These are phyloP conservation scores for Stegodyphus mimosarum DNA, from an alignment of 1,140 invertebrate genomes.

Conservation along the genomic window DNA sequence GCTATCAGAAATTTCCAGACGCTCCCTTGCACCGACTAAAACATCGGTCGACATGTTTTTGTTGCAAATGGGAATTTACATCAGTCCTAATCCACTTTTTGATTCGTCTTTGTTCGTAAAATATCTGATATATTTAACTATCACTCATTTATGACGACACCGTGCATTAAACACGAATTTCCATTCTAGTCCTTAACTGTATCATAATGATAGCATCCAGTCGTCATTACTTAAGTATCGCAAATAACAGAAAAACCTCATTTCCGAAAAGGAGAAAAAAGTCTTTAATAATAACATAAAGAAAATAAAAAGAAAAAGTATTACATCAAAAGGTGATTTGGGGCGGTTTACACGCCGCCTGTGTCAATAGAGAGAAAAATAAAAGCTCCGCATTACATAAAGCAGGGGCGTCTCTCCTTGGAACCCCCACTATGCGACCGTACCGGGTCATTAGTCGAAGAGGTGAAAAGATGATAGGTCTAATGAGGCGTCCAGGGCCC, in stretches of 20 bases:
- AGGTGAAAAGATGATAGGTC: slow-evolving; percentile 49
- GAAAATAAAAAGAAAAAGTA: not conserved
- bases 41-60: not conserved
- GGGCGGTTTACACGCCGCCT: slow-evolving; percentile 10
- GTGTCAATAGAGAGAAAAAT: slow-evolving; percentile 16
- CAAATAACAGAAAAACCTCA: not conserved
- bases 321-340: slow-evolving; percentile 32
- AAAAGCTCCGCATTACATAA: slow-evolving; percentile 5
- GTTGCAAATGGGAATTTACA: not conserved
- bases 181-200: not conserved
- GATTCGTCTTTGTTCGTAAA: not conserved
- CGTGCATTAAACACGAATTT: slow-evolving; percentile 3
- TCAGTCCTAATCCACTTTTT: not conserved
- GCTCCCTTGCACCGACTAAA: not conserved
- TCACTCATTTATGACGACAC: not conserved
- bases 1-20: no score
- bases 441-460: slow-evolving; percentile 16
- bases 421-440: slow-evolving; percentile 4
- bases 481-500: slow-evolving; percentile 44
- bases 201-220: not conserved
- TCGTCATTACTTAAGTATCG: not conserved
- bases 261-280: not conserved
- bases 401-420: slow-evolving; percentile 3
- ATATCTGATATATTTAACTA: not conserved
- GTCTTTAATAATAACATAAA: not conserved